Evolutionary conservation across 2,113 vertebrate genomes (phyloP), one percentile per base, ranked within the genome.

Genomic region (Pelusios castaneus): DNA sequence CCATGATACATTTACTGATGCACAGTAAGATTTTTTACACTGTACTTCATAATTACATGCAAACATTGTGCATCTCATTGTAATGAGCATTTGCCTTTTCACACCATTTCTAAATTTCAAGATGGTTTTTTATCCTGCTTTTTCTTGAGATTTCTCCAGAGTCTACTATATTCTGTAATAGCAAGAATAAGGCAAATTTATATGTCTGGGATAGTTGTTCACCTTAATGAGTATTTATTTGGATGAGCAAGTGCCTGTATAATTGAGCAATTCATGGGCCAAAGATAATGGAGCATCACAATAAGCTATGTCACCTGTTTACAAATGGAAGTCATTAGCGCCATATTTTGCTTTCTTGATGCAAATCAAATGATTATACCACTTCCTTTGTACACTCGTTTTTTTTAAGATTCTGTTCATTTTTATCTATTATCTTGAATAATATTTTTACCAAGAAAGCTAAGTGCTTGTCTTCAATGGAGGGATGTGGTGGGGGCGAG

Each of bases 321-420:
- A 95, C 87, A 97, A 97, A 97, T 90, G 95, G 94, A 92, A 95
- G 34, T 51, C 55, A 95, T 98, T 96, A 95, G 70, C 89, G 97
- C 45, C 80, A 38, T 83, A 77, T 82, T 96, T 97, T 85, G 67
- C 85, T 92, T 94, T 94, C 76, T 91, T 86, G 89, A 96, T 96
- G 83, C 63, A 90, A 3, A 86, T 91, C 45, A 93, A 96, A 92
- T 90, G 5, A 96, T 95, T 97, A 89, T 91, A 90, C 88, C 88
- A 38, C 22, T 89, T 70, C 17, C 88, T 92, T 95, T 54, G 82
- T 82, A 73, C n/a, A 94, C 49, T 60, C 70, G 75, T 27, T 3
- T 5, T n/a, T 77, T 63, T 96, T 80, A 95, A 94, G 55, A 88
- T 87, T 96, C 90, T 95, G 41, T 80, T 93, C 80, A 84, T 84